Conservation (phyloP, 2,113 vertebrate species). For the Anthoscopus minutus region DNA sequence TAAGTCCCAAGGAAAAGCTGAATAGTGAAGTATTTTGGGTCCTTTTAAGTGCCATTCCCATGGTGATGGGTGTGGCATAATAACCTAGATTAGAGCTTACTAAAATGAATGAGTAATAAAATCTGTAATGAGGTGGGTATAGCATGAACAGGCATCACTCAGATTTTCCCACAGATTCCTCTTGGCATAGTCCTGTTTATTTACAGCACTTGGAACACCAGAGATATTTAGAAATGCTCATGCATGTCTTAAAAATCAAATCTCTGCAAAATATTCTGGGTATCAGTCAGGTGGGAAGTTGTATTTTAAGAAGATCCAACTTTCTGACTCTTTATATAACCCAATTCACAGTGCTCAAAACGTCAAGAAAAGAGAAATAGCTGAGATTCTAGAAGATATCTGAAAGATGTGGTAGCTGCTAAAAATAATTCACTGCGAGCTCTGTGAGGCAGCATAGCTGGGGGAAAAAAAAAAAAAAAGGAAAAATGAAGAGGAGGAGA, state of each 20-base stretch:
- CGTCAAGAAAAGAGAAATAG: neutral
- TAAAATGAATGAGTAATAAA: slow-evolving; percentile 40
- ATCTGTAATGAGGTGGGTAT: neutral
- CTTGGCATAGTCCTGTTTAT: neutral
- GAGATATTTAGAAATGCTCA: neutral
- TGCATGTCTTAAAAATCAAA: neutral
- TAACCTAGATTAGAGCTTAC: slow-evolving; percentile 6
- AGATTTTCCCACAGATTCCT: slow-evolving; percentile 48
- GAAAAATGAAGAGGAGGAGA: neutral
- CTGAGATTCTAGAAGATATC: neutral
- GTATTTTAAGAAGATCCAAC: neutral
- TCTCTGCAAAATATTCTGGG: neutral
- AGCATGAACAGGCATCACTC: neutral
- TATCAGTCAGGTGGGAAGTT: neutral
- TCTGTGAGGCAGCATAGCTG: neutral
- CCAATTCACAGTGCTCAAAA: neutral
- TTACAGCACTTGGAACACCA: neutral
- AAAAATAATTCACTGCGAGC: neutral
- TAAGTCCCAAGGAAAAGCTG: neutral
- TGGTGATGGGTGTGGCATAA: slow-evolving; percentile 41
- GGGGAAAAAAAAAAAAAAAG: rapidly evolving
- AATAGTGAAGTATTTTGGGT: neutral
- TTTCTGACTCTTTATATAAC: neutral
- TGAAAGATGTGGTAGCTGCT: neutral
- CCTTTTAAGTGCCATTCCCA: neutral